Base-by-base conservation (phyloP, 2,113 vertebrate species). In the Anseranas semipalmata region DNA sequence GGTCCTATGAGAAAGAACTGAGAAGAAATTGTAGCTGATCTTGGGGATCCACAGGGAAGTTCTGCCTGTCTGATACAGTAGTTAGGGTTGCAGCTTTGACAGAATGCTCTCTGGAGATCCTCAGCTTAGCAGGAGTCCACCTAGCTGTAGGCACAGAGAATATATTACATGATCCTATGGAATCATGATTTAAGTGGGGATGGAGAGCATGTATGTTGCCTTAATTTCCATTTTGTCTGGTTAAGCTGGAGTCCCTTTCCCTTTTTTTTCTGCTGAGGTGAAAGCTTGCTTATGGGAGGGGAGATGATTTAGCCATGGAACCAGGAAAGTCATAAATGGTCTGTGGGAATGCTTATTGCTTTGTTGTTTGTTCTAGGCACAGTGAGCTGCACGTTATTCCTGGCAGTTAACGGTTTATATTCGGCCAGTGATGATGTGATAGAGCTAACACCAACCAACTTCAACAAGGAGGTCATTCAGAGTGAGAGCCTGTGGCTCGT, bases 401-500 rank as follows among this genome's bases (percentile, higher is more conserved):
- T 99, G 60, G 97, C 97, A 6, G 99, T 97, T 59, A 98, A 97
- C 3, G 95, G 98, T 53, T 95, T 99, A 2, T 99, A 99, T 97
- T 99, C 99, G 0, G 80, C 99, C 43, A 98, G 98, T 39, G 99
- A 99, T 81, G 99, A 99, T 96, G 99, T 99, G 46, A 95, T 99
- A 32, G 99, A 99, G 78, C 98, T 99, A 58, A 99, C 97, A 7
- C 97, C 99, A 9, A 97, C 98, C 66, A 99, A 99, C 97, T 99
- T 99, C 97, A 99, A 99, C 97, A 98, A 82, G 72, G 99, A 99
- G 97, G 99, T 99, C 89, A 97, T 99, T 94, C 99, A 99, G 77
- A 99, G 99, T 6, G 98, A 99, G 52, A 98, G 97, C 70, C 95
- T 99, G 89, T 99, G 99, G 99, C 98, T 99, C 1, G 95, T 99